phyloP scores from a whole-genome alignment of 2,797 vertebrate genomes.

The Enteromius afrohamiltoni region DNA sequence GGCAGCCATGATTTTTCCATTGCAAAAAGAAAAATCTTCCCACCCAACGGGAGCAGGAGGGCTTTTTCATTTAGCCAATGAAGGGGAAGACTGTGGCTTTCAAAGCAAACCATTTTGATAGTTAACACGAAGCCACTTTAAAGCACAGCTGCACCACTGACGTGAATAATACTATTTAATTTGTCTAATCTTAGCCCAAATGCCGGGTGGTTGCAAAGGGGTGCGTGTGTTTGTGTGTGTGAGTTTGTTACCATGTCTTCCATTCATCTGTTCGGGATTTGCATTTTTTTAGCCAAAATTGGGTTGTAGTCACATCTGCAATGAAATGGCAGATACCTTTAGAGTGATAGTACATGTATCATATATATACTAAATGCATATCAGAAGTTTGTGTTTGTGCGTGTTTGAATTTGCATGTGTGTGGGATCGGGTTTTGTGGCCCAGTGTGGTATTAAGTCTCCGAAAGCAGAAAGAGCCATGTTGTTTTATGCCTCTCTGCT shows the following conservation, averaged over 20 bases:
- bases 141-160: slow-evolving; percentile 79
- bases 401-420: slow-evolving; percentile 36
- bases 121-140: slow-evolving; percentile 81
- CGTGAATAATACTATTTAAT: slow-evolving; percentile 81
- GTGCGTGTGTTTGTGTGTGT: slow-evolving; percentile 48
- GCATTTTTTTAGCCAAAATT: slow-evolving; percentile 21
- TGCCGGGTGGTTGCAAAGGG: slow-evolving; percentile 68
- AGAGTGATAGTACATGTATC: slow-evolving; percentile 19
- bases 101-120: slow-evolving; percentile 79
- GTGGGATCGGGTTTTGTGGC: slow-evolving; percentile 42
- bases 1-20: slow-evolving; percentile 57
- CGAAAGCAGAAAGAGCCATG: slow-evolving; percentile 53
- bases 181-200: slow-evolving; percentile 81
- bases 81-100: slow-evolving; percentile 79
- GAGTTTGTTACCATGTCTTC: slow-evolving; percentile 37
- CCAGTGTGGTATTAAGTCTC: slow-evolving; percentile 60
- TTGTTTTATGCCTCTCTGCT: slow-evolving; percentile 66
- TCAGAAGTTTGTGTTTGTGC: slow-evolving; percentile 6
- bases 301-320: slow-evolving; percentile 25
- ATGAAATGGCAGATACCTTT: neutral
- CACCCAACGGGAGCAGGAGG: slow-evolving; percentile 65
- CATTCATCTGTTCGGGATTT: slow-evolving; percentile 49
- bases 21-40: slow-evolving; percentile 63
- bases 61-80: slow-evolving; percentile 75
- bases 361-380: neutral